Evolutionary conservation across 2,797 vertebrate genomes (phyloP).

Genomic region (Epinephelus awoara): DNA sequence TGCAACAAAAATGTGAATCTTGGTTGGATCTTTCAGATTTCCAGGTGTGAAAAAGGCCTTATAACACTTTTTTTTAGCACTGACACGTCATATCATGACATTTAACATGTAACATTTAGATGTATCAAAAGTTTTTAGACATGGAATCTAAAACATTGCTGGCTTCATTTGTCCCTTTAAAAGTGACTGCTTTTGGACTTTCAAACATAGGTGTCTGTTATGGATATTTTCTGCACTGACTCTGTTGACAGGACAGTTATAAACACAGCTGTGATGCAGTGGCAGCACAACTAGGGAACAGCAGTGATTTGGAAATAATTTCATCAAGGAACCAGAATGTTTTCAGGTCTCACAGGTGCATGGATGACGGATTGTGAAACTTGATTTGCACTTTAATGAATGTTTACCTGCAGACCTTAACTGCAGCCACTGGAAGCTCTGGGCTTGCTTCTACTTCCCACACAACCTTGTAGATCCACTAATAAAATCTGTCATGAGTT

Average conservation of each 20-base stretch:
- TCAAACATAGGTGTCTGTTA: background rate
- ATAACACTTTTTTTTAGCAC: no score
- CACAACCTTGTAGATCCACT: no score
- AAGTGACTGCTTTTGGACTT: background rate
- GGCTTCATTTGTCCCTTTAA: background rate
- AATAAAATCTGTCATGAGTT: no score
- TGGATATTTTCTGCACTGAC: background rate
- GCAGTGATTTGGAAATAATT: constrained; percentile 3
- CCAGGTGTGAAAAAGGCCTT: no score
- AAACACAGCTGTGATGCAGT: no score
- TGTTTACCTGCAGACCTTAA: no score
- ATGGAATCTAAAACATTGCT: background rate
- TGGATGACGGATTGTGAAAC: no score
- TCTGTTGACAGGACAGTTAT: background rate
- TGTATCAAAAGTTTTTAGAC: background rate
- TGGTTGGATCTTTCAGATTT: no score
- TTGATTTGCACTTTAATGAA: no score
- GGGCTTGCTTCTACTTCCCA: no score
- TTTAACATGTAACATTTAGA: background rate
- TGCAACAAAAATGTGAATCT: no score
- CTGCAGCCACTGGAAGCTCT: no score
- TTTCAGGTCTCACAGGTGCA: background rate
- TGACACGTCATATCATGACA: background rate
- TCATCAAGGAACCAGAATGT: background rate
- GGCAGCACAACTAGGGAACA: background rate